Base-by-base conservation (phyloP, 2,113 vertebrate genomes). In the Erythrocercus mccallii region DNA sequence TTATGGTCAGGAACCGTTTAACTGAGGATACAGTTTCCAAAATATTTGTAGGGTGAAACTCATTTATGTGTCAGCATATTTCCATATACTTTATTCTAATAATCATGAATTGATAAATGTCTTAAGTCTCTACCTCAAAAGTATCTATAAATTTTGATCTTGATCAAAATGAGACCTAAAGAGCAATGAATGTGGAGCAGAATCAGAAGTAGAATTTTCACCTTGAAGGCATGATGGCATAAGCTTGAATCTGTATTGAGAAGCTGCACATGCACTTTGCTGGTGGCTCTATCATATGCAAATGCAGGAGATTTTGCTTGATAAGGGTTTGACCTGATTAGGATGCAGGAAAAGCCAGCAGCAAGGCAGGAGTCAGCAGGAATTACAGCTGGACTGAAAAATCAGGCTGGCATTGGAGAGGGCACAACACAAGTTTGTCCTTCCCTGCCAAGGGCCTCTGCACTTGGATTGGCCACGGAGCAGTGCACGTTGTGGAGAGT, bases 261-360 rank as follows among this genome's bases (percentile, higher is more conserved):
- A 87, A 84, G 37, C 73, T 86, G 57, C 24, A 56, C 45, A 42
- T 71, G 61, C 61, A 47, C 57, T 69, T 72, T 3, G 9, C 40
- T 94, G 65, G 6, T 68, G 62, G 70, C 73, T 95, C 57, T 89
- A 24, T 68, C 65, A 20, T 40, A 89, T 68, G 84, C 71, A 85
- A 91, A 89, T 87, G 6, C 54, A 71, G 73, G 81, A 81, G 87
- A 87, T 92, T 89, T 87, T 91, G 77, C 73, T 85, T 79, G 91
- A 82, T 95, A 92, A 92, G 42, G 11, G 15, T 91, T 92, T 82
- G 65, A 68, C n/a, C 69, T 92, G 81, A 89, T 95, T 85, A 87
- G 31, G 58, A 90, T 87, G 81, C 89, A 91, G 71, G 73, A 84
- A 86, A 92, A 24, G 44, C 70, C 12, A 9, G 54, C 81, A 85